Evolutionary conservation across 2,888 invertebrate species (phyloP), one percentile per base, ranked within the genome.

Genomic region (Macrophya annulata): DNA sequence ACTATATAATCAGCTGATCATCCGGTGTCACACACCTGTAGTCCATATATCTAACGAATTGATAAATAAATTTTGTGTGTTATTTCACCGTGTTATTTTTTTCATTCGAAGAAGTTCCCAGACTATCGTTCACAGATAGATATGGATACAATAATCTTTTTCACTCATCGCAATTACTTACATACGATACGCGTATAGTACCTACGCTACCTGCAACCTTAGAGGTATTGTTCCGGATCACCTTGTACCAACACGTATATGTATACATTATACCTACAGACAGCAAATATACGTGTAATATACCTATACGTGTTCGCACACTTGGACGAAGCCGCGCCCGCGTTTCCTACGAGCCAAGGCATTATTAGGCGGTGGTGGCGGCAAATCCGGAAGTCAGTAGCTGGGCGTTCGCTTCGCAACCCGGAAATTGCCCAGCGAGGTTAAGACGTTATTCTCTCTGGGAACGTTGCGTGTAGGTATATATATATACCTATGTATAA

Each of bases 371-470:
- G n/a, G 76, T 9, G 51, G 51, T 25, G 31, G 81, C 31, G 62
- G 77, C 40, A 81, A 62, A 81, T 62, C 81, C 81, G 81, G 81
- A 81, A 81, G 59, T 81, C 43, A 62, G 81, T 17, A 51, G 81
- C 40, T 43, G 81, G 62, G 62, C 62, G 81, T 62, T 81, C 59
- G 81, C 81, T 81, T 81, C 81, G 81, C 81, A 59, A 81, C 81
- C 81, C 81, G 81, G 81, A 81, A 81, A 81, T 81, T 81, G 21
- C 81, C 59, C 62, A 62, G 81, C 43, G 62, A 81, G 62, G 62
- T 81, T 81, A 81, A 81, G 81, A 81, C 81, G 81, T 81, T 81
- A 81, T 81, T 81, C 81, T 51, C 62, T 15, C 43, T 15, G 62
- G 81, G 21, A 81, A 43, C 81, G 81, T 21, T 59, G 81, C 62